Percentiles rank a stretch among this genome's conserved stretches.
Evolutionary conservation across 2,888 invertebrate genomes (phyloP).

Genomic region (Cataglyphis rosenhaueri): DNA sequence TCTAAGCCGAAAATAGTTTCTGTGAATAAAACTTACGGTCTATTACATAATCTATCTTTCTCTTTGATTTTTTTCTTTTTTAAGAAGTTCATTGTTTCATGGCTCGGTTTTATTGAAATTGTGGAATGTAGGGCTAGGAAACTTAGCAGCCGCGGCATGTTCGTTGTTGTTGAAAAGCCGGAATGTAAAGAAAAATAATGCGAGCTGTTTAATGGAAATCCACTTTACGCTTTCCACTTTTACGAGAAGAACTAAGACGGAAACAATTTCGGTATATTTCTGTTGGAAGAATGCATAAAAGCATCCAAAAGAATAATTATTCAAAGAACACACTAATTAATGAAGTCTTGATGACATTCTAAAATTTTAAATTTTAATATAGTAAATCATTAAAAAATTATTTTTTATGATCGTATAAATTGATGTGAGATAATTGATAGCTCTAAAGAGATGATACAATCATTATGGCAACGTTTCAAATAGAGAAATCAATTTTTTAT

Average conservation of each 20-base stretch:
- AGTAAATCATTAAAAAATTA: neutral
- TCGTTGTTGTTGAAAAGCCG: constrained; percentile 10
- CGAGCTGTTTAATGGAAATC: neutral
- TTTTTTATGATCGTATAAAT: neutral
- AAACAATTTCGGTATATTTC: neutral
- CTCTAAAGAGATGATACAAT: neutral
- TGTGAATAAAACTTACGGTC: constrained; percentile 32
- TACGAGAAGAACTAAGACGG: neutral
- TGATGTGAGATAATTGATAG: neutral
- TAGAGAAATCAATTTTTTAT: neutral
- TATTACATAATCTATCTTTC: constrained; percentile 13
- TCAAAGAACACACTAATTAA: neutral
- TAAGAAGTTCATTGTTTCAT: constrained; percentile 25
- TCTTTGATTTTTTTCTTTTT: constrained; percentile 20
- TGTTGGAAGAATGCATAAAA: neutral
- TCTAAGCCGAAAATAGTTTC: constrained; percentile 18
- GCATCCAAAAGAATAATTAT: neutral
- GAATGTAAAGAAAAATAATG: constrained; percentile 24
- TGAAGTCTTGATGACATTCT: neutral
- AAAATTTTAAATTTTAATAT: neutral
- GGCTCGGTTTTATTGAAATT: constrained; percentile 41
- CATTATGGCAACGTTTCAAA: neutral
- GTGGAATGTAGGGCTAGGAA: neutral
- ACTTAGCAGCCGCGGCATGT: constrained; percentile 25
- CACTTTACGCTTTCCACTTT: neutral